phyloP scores from a whole-genome alignment of 2,888 invertebrate genomes.

The Eurytoma californica region DNA sequence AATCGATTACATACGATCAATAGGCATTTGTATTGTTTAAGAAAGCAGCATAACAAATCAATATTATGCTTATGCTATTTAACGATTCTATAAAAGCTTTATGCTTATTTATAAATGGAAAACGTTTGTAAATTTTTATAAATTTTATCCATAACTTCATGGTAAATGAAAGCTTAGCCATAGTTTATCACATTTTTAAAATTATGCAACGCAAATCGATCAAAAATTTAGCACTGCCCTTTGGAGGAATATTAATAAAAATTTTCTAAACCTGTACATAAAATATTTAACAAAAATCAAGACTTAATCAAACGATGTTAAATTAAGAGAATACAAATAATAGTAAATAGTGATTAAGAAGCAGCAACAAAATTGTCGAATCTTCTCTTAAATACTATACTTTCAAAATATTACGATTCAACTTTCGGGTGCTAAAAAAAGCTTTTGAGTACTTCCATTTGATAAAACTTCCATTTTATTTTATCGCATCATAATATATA shows the following conservation, averaged over 20 bases:
- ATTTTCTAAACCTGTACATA: constrained; percentile 5
- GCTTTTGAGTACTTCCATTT: constrained; percentile 38
- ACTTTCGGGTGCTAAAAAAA: constrained; percentile 31
- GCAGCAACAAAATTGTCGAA: neutral
- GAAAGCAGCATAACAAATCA: neutral
- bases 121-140: no score
- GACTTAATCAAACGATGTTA: constrained; percentile 7
- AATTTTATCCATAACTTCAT: no score
- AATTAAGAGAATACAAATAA: neutral
- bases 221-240: constrained; percentile 33
- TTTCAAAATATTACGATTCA: neutral
- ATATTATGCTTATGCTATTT: neutral
- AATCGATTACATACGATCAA: neutral
- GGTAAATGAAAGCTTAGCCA: neutral
- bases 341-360: neutral
- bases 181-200: neutral
- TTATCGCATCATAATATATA: neutral
- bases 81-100: neutral
- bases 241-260: neutral
- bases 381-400: no score
- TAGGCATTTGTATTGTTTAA: neutral
- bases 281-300: constrained; percentile 16
- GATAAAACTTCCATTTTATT: constrained; percentile 27
- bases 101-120: neutral
- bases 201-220: constrained; percentile 5